Evolutionary conservation across 2,113 vertebrate genomes (phyloP).

Genomic region (Bubo bubo): DNA sequence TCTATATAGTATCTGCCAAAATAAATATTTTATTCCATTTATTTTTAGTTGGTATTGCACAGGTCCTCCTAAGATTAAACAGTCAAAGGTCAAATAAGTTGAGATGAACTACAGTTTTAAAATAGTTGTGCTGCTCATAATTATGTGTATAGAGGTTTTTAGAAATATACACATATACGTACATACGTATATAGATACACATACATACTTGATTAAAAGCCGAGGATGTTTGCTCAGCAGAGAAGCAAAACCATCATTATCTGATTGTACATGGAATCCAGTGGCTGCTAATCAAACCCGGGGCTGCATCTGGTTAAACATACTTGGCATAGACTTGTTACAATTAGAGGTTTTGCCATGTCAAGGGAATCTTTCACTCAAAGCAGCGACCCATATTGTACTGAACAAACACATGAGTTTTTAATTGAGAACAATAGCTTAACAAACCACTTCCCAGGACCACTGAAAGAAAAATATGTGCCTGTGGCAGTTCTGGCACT

Average conservation of each 20-base stretch:
- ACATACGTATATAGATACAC: neutral
- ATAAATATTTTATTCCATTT: constrained; percentile 77
- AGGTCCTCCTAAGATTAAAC: constrained; percentile 70
- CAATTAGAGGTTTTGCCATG: constrained; percentile 84
- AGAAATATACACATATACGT: neutral
- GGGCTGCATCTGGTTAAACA: constrained; percentile 79
- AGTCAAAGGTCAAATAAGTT: constrained; percentile 76
- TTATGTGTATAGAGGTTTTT: constrained; percentile 64
- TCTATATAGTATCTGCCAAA: constrained; percentile 72
- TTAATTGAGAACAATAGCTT: constrained; percentile 91
- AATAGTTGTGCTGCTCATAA: constrained; percentile 53
- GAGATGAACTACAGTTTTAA: constrained; percentile 73
- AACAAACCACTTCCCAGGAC: constrained; percentile 87
- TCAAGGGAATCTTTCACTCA: constrained; percentile 87
- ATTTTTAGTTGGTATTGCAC: constrained; percentile 72
- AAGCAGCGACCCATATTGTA: constrained; percentile 82
- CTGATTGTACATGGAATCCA: constrained; percentile 82
- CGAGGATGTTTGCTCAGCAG: constrained; percentile 75
- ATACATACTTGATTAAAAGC: constrained; percentile 78
- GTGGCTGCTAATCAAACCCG: constrained; percentile 81
- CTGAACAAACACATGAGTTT: constrained; percentile 91
- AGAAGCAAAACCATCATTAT: constrained; percentile 81
- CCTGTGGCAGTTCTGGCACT: constrained; percentile 78
- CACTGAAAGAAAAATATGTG: constrained; percentile 80
- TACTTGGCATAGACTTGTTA: constrained; percentile 81